phyloP scores from a whole-genome alignment of 2,797 vertebrate species.

The Pseudopleuronectes americanus region DNA sequence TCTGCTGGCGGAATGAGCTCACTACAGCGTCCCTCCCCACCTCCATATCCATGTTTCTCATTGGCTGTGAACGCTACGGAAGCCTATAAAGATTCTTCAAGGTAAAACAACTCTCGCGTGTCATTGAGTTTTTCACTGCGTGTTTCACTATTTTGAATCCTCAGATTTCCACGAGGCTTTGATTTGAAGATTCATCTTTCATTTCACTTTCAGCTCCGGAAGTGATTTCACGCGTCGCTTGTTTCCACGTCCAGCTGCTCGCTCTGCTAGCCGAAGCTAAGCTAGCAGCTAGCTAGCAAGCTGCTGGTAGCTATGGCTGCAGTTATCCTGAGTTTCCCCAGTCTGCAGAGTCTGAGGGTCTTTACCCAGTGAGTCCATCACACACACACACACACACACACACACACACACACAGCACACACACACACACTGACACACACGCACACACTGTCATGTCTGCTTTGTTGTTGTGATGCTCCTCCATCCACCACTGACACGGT shows the following conservation, averaged over 20 bases:
- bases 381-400: too few relatives aligned
- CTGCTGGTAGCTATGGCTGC: conserved; percentile 76
- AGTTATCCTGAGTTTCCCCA: conserved; percentile 76
- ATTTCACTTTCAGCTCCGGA: too few relatives aligned
- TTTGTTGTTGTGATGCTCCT: not conserved
- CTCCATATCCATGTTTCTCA: conserved; percentile 45
- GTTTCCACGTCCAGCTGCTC: conserved; percentile 7
- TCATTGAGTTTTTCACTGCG: too few relatives aligned
- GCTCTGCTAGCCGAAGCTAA: not conserved
- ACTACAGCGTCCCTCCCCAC: conserved; percentile 42
- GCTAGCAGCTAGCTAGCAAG: conserved; percentile 10
- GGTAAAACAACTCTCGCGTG: fast-evolving
- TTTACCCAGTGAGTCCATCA: conserved; percentile 80
- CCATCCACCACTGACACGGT: too few relatives aligned
- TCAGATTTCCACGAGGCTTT: fast-evolving
- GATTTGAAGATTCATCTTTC: fast-evolving
- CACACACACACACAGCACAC: too few relatives aligned
- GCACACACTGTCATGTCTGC: not conserved
- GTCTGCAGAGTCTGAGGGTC: conserved; percentile 68
- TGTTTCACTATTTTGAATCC: fast-evolving
- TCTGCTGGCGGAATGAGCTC: conserved; percentile 6
- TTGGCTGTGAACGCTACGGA: conserved; percentile 69
- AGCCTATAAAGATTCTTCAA: conserved; percentile 35
- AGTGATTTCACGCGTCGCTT: conserved; percentile 26
- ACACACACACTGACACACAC: too few relatives aligned